Evolutionary conservation across 2,888 invertebrate genomes (phyloP), one percentile per base, ranked within the genome.

Genomic region (Drosophila affinis): DNA sequence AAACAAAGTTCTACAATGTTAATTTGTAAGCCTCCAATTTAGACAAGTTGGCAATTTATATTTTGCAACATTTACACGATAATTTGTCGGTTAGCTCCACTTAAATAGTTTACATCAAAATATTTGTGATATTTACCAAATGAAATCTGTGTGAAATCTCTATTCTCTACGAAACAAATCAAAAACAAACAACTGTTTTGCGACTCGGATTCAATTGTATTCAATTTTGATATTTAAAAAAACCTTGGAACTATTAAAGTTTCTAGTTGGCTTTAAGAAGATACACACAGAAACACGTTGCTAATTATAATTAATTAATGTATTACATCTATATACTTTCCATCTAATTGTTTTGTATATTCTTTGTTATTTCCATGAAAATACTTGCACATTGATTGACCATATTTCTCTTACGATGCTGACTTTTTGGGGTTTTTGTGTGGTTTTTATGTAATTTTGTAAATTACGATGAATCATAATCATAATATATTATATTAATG

Each of bases 331-430:
- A 27, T 39, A 34, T 72, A 63, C 62, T 44, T 61, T 77, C 34
- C 72, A 76, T 49, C 64, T 69, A 57, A 72, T 44, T 64, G 17
- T 63, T 59, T 45, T 58, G 62, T 72, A 80, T 64, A 63, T 75
- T 81, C 58, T 76, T 87, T 81, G 76, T 88, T 78, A 81, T 84
- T 87, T 84, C 81, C 85, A 79, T 81, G 83, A 87, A 84, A 84
- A 87, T 88, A 88, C 85, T 84, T 84, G 83, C 83, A 84, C 83
- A 77, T 87, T 45, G 59, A 67, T 86, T 75, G 59, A 67, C 62
- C 70, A 44, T 68, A 34, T 61, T 27, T 32, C 17, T 75, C 58
- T 45, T 58, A 51, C 46, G 55, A 57, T 32, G 62, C 71, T 56
- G 44, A 27, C 65, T 65, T 69, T 63, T 53, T 59, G 72, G 24